Percentiles rank a stretch among this genome's conserved stretches.
Evolutionary conservation across 2,888 invertebrate species (phyloP).

Genomic region (Myathropa florea): DNA sequence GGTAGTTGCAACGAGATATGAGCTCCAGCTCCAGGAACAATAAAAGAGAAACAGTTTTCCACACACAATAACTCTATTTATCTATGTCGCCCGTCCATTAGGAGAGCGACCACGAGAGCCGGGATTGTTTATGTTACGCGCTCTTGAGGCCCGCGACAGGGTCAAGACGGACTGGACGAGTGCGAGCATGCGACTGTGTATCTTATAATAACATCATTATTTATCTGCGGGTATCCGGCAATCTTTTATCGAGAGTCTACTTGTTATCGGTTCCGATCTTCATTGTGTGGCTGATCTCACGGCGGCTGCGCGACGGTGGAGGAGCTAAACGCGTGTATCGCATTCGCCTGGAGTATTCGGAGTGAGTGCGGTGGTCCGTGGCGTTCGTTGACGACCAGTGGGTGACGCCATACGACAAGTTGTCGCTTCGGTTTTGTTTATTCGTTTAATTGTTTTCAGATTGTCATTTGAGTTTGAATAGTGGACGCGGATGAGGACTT

Average conservation of each 20-base stretch:
- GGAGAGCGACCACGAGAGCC: conserved; percentile 50
- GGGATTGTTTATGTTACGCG: conserved; percentile 62
- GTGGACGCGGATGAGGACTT: conserved; percentile 1
- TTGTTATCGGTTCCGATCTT: conserved; percentile 64
- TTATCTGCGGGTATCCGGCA: conserved; percentile 64
- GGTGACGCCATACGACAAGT: conserved; percentile 23
- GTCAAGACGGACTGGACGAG: conserved; percentile 58
- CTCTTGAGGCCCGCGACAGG: conserved; percentile 62
- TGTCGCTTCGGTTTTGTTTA: conserved; percentile 17
- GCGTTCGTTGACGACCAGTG: background rate
- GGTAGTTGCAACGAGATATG: conserved; percentile 49
- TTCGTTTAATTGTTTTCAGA: conserved; percentile 16
- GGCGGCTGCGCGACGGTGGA: conserved; percentile 3
- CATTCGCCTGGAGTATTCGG: too few species aligned
- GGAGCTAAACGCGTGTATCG: conserved; percentile 39
- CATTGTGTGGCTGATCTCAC: conserved; percentile 60
- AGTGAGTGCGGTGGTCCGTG: background rate
- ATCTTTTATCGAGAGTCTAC: conserved; percentile 65
- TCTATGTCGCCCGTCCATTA: conserved; percentile 69
- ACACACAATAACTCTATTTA: conserved; percentile 70
- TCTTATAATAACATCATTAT: conserved; percentile 68
- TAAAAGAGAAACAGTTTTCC: conserved; percentile 44
- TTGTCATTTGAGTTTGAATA: background rate
- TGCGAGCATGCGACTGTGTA: conserved; percentile 22
- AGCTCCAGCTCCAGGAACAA: conserved; percentile 55